A percentile compares a stretch with the other conserved stretches of the same genome.
Evolutionary conservation across 2,888 invertebrate species (phyloP).

Genomic region (Gastracanthus pulcherrimus): DNA sequence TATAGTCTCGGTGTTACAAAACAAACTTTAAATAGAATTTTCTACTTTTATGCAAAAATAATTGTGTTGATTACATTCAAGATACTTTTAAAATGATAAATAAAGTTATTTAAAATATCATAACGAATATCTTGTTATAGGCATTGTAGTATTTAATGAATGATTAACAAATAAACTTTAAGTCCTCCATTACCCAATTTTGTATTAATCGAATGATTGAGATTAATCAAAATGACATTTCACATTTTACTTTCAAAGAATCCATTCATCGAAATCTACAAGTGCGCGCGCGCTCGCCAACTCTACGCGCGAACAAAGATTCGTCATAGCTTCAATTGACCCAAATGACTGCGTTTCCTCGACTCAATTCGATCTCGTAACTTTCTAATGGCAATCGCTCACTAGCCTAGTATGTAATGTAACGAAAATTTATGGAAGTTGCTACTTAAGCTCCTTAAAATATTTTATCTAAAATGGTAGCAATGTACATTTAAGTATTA

Average conservation of each 20-base stretch:
- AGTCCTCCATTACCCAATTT: conserved; percentile 44
- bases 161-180: conserved; percentile 1
- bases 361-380: conserved; percentile 58
- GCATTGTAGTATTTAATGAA: neutral
- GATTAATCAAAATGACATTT: conserved; percentile 53
- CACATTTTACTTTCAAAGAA: conserved; percentile 50
- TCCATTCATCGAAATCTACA: conserved; percentile 45
- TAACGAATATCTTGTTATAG: neutral
- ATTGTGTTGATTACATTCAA: neutral
- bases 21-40: neutral
- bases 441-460: conserved; percentile 28
- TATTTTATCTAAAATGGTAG: neutral
- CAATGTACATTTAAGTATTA: neutral
- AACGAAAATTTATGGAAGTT: conserved; percentile 48
- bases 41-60: neutral
- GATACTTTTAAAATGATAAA: no score
- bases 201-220: conserved; percentile 46
- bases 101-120: neutral
- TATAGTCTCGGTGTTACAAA: neutral
- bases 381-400: conserved; percentile 57
- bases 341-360: conserved; percentile 58
- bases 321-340: conserved; percentile 59
- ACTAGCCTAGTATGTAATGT: conserved; percentile 25
- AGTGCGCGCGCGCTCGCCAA: neutral
- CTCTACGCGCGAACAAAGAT: conserved; percentile 49